Conservation (phyloP, 1,140 invertebrate species). For the Temnothorax nylanderi region DNA sequence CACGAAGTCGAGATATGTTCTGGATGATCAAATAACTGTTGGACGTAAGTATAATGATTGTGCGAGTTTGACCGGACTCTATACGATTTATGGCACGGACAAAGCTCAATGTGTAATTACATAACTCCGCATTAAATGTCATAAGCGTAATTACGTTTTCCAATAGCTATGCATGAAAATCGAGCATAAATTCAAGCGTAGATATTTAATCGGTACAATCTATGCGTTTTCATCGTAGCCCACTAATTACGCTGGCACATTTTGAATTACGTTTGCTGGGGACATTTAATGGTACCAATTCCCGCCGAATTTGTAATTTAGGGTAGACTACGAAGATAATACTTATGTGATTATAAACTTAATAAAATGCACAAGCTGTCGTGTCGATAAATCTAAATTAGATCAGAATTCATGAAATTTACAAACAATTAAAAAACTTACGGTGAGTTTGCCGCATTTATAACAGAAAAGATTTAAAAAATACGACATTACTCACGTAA, state of each 20-base stretch:
- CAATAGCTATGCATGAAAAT: conserved; percentile 60
- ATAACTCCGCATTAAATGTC: conserved; percentile 59
- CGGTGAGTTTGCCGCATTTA: not conserved
- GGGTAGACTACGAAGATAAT: conserved; percentile 38
- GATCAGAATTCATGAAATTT: not conserved
- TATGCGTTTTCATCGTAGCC: conserved; percentile 50
- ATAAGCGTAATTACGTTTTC: conserved; percentile 59
- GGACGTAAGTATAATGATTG: conserved; percentile 55
- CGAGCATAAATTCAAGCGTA: conserved; percentile 49
- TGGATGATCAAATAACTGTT: conserved; percentile 62
- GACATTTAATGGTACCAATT: conserved; percentile 46
- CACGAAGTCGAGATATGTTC: conserved; percentile 39
- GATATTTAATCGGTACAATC: conserved; percentile 57
- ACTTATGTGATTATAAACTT: conserved; percentile 18
- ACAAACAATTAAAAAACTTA: not conserved
- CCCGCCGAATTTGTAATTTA: conserved; percentile 43
- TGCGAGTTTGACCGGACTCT: not conserved
- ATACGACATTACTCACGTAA: not conserved
- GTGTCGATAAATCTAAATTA: not conserved
- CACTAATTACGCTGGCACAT: conserved; percentile 56
- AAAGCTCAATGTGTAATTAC: conserved; percentile 50
- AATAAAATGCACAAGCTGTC: conserved; percentile 23
- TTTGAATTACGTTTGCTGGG: conserved; percentile 54
- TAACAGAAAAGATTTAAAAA: not conserved
- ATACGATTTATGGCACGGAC: conserved; percentile 5